phyloP scores from a whole-genome alignment of 2,888 invertebrate genomes.

The Eutolmus rufibarbis region DNA sequence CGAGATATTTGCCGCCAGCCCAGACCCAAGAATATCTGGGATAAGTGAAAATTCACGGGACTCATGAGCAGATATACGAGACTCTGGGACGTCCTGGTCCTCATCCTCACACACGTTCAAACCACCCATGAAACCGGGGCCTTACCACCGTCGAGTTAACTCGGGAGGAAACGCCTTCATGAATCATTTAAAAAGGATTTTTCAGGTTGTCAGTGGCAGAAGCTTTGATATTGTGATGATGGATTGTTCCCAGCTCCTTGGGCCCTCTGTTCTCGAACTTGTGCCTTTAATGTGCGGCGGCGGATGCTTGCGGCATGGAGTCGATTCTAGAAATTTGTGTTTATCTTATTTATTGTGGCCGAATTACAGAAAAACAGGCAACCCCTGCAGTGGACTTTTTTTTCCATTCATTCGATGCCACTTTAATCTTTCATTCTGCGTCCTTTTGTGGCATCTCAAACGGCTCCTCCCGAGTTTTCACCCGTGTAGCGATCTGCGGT shows the following conservation, averaged over 20 bases:
- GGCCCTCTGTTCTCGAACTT: background rate
- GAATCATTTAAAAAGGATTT: conserved; percentile 42
- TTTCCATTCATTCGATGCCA: background rate
- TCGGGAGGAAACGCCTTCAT: conserved; percentile 37
- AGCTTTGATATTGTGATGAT: conserved; percentile 42
- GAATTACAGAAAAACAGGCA: background rate
- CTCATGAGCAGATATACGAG: background rate
- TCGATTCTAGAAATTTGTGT: background rate
- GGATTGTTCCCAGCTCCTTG: conserved; percentile 21
- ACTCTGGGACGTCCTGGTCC: background rate
- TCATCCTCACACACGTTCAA: background rate
- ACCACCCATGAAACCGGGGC: background rate
- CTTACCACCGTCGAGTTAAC: conserved; percentile 9
- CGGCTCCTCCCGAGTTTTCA: background rate
- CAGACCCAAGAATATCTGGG: background rate
- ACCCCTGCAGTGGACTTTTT: background rate
- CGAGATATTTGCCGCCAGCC: conserved; percentile 7
- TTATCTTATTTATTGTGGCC: background rate
- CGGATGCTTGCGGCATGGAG: background rate
- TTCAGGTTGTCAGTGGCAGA: conserved; percentile 34
- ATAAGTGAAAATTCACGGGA: background rate
- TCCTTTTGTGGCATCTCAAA: background rate
- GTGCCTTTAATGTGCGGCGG: background rate
- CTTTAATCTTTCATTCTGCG: background rate
- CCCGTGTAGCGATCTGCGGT: background rate